Conservation (phyloP, 1,140 invertebrate genomes). For the Heliconius congener region DNA sequence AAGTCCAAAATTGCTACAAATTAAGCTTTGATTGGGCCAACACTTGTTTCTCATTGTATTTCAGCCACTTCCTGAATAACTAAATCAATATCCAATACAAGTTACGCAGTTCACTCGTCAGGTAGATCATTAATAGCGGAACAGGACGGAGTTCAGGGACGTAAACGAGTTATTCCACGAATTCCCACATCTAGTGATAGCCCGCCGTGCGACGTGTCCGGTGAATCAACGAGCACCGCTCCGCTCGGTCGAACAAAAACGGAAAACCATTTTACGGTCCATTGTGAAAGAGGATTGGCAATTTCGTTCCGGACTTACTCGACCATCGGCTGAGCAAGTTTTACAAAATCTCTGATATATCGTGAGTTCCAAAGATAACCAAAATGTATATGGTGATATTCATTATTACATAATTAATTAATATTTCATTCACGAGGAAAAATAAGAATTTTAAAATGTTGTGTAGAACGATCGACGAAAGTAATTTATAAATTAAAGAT, state of each 20-base stretch:
- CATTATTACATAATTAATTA: not conserved
- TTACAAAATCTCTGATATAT: constrained; percentile 73
- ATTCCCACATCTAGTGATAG: constrained; percentile 69
- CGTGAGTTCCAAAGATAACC: constrained; percentile 49
- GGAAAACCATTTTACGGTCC: constrained; percentile 80
- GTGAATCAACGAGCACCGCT: constrained; percentile 75
- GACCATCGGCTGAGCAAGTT: constrained; percentile 68
- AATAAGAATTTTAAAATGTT: too few relatives aligned
- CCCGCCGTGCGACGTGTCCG: constrained; percentile 72
- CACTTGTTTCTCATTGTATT: not conserved
- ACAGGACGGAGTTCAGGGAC: constrained; percentile 14
- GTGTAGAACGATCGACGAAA: too few relatives aligned
- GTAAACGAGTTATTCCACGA: constrained; percentile 71
- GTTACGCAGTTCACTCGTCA: not conserved
- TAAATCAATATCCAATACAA: not conserved
- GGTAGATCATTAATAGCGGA: constrained; percentile 16
- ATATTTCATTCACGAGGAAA: not conserved
- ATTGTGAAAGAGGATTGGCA: constrained; percentile 79
- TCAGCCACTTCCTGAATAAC: not conserved
- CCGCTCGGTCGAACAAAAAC: constrained; percentile 76
- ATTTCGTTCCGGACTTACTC: constrained; percentile 76
- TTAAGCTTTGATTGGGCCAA: too few relatives aligned
- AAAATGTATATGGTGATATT: not conserved
- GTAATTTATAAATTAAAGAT: too few relatives aligned
- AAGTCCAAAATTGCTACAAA: too few relatives aligned